Base-by-base conservation (phyloP, 2,888 invertebrate species). In the Adelognathus sp. region DNA sequence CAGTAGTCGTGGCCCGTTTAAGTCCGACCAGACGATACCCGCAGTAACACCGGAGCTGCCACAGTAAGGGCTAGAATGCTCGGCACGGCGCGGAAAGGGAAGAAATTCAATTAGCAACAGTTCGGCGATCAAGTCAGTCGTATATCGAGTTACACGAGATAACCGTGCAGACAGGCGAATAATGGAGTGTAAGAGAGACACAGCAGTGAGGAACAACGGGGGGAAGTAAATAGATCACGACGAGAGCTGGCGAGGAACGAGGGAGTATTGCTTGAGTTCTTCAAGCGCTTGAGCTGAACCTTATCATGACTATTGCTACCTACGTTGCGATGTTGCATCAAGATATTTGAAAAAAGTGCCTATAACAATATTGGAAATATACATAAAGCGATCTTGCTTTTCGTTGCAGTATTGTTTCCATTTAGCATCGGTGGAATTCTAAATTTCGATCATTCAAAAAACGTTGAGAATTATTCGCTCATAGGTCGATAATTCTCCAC, bases 71-170 rank as follows among this genome's bases (percentile, higher is more conserved):
- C 46, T 41, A 41, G 31, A 39, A 44, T 70, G 54, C 64, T 64
- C 46, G 66, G 61, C 46, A 71, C 74, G 29, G n/a, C 33, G 46
- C 21, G 56, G 60, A 78, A 54, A 46, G 41, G 71, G 73, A 72
- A 69, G 72, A 79, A 84, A 84, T 79, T 82, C 72, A 81, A 84
- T 85, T 83, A 84, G 78, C 76, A 73, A 80, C 78, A 81, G 80
- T 82, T 75, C 60, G 73, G 58, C 73, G 73, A 80, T 78, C 81
- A 72, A 80, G 76, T 69, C 75, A 76, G 72, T 66, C 66, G 63
- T 82, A 77, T 72, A 64, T 50, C 29, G 67, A 67, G 50, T 50
- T 44, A 54, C 27, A 39, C 50, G 41, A 58, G 58, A 63, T 58
- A 75, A 44, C 56, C 67, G 67, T 27, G 60, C 54, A 60, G 58